phyloP scores from a whole-genome alignment of 2,888 invertebrate species.

The Ochropacha duplaris region DNA sequence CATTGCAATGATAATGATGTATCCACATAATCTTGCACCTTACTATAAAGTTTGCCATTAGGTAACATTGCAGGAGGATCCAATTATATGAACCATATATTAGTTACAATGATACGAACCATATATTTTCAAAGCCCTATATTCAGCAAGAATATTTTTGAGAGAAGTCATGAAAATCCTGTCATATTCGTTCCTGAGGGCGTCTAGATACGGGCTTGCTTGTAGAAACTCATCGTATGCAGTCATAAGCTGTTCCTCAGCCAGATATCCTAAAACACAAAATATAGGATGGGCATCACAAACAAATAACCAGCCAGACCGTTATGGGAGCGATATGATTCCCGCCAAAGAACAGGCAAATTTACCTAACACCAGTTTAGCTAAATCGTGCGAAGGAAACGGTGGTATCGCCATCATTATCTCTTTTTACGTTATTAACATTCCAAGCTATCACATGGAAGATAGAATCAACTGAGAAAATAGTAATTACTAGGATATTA shows the following conservation, averaged over 20 bases:
- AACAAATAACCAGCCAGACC: too few relatives aligned
- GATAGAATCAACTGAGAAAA: constrained; percentile 12
- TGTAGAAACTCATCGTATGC: constrained; percentile 78
- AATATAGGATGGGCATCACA: constrained; percentile 20
- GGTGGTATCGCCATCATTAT: constrained; percentile 62
- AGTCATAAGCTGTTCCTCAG: constrained; percentile 77
- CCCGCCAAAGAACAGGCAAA: constrained; percentile 66
- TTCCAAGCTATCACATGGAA: constrained; percentile 1
- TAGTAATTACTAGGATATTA: constrained; percentile 1
- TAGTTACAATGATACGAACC: constrained; percentile 48
- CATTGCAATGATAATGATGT: too few relatives aligned
- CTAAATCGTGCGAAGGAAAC: constrained; percentile 73
- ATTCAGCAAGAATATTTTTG: constrained; percentile 73
- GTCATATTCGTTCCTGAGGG: constrained; percentile 72
- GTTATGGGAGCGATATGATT: too few relatives aligned
- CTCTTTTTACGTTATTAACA: neutral
- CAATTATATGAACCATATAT: neutral
- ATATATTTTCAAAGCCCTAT: constrained; percentile 74
- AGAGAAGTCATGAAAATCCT: constrained; percentile 78
- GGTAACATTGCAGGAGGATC: neutral
- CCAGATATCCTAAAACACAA: constrained; percentile 66
- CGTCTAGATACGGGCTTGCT: constrained; percentile 75
- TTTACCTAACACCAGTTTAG: constrained; percentile 74
- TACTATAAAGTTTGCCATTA: too few relatives aligned
- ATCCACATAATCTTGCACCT: too few relatives aligned